A percentile compares a stretch with the other conserved stretches of the same genome.
Conservation (phyloP, 2,113 vertebrate species). For the Rhagologus leucostigma region DNA sequence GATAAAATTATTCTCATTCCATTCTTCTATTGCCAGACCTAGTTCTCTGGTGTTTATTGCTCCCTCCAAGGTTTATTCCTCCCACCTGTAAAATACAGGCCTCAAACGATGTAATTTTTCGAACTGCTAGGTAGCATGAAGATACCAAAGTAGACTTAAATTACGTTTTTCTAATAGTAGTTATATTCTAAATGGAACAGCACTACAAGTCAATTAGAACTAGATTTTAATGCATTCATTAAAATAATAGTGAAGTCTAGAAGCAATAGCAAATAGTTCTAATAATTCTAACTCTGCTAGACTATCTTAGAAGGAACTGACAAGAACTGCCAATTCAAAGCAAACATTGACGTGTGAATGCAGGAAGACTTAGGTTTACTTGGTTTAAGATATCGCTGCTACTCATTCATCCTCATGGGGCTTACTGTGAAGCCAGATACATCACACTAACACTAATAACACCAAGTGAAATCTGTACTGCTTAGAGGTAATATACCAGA, state of each 20-base stretch:
- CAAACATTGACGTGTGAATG: neutral
- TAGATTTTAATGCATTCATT: neutral
- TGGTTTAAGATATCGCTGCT: neutral
- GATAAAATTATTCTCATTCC: neutral
- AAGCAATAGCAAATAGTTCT: neutral
- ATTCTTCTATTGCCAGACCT: neutral
- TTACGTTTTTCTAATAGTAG: neutral
- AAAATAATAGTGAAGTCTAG: neutral
- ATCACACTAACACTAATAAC: neutral
- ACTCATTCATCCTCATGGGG: neutral
- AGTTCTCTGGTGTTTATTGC: neutral
- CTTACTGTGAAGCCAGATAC: neutral
- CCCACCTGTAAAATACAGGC: neutral
- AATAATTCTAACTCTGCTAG: neutral
- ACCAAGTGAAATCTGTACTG: neutral
- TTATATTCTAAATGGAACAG: neutral
- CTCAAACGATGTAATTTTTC: neutral
- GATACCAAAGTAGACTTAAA: neutral
- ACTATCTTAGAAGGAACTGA: neutral
- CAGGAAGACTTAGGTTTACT: neutral
- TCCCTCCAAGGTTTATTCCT: neutral
- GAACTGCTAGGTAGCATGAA: neutral
- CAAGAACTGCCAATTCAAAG: neutral
- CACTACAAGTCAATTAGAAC: neutral
- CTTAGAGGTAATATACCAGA: neutral